Conservation (phyloP, 2,113 vertebrate species). For the Laterallus jamaicensis region DNA sequence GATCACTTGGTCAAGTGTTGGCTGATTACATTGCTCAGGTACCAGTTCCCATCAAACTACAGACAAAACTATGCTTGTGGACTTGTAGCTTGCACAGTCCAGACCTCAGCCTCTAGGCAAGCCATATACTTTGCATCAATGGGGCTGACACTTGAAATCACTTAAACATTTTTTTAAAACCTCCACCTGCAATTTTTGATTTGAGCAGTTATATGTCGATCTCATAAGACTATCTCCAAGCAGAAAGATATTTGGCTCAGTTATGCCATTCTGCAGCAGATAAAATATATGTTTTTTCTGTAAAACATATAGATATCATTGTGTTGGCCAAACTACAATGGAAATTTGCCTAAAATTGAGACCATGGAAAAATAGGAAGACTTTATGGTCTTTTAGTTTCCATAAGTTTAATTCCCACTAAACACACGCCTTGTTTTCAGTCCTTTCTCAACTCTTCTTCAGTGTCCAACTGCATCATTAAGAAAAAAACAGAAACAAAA, state of each 20-base stretch:
- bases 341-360: not conserved
- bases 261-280: not conserved
- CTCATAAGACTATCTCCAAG: not conserved
- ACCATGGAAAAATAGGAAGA: not conserved
- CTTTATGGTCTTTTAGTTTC: not conserved
- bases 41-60: not conserved
- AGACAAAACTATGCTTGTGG: not conserved
- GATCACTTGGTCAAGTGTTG: not conserved
- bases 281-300: not conserved
- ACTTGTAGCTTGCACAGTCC: not conserved
- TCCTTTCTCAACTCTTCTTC: not conserved
- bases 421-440: rapidly evolving
- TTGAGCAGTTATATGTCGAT: not conserved
- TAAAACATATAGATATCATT: not conserved
- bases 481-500: not conserved
- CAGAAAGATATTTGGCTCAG: not conserved
- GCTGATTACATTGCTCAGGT: not conserved
- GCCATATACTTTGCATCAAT: not conserved
- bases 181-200: not conserved
- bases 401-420: not conserved
- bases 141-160: not conserved
- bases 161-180: not conserved
- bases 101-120: not conserved
- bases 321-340: not conserved
- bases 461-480: not conserved